Conservation (phyloP, 2,888 invertebrate genomes). For the Pyrochroa serraticornis region DNA sequence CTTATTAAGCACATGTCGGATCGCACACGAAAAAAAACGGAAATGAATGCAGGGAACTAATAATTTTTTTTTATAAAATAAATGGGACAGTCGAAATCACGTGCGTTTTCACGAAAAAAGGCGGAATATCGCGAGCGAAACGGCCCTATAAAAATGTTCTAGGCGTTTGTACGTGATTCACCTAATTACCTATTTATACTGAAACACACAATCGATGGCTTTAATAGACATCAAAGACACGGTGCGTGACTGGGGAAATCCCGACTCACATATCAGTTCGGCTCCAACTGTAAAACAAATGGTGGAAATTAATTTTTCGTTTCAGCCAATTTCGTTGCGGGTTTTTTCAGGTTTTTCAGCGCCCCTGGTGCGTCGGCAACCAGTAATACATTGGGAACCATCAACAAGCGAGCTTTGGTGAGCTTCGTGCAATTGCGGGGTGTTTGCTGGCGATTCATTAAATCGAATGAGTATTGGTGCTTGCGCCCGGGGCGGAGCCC, state of each 20-base stretch:
- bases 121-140: conserved; percentile 16
- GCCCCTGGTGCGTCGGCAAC: conserved; percentile 12
- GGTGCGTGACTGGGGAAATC: conserved; percentile 19
- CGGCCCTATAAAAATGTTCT: conserved; percentile 13
- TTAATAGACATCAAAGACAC: conserved; percentile 23
- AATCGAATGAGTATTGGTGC: conserved; percentile 3
- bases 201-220: conserved; percentile 24
- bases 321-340: neutral
- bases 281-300: conserved; percentile 2
- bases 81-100: conserved; percentile 1
- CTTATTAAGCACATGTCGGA: neutral
- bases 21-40: neutral
- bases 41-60: conserved; percentile 1
- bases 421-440: neutral
- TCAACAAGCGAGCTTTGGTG: neutral
- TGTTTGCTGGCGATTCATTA: conserved; percentile 6
- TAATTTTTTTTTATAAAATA: neutral
- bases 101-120: conserved; percentile 15
- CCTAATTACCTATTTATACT: conserved; percentile 31
- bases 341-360: neutral
- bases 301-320: neutral
- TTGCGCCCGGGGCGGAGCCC: neutral
- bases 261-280: neutral
- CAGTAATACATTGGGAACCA: conserved; percentile 12
- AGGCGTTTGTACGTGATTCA: conserved; percentile 25